Conservation (phyloP, 2,113 vertebrate species). For the Nipponia nippon region DNA sequence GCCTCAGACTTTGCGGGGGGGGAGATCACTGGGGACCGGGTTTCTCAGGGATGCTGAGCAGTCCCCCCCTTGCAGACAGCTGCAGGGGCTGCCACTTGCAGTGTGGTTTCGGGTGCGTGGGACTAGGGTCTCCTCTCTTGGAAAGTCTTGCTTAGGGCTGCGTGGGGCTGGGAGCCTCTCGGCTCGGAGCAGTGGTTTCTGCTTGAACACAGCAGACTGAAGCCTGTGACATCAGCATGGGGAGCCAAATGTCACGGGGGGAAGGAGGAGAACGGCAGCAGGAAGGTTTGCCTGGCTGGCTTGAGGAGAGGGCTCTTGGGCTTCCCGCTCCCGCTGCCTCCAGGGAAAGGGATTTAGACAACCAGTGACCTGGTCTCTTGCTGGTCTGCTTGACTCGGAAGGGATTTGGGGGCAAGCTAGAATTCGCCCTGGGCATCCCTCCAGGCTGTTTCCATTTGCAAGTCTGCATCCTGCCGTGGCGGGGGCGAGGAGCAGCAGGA, state of each 20-base stretch:
- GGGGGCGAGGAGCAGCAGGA: background rate
- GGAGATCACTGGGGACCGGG: background rate
- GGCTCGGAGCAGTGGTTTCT: background rate
- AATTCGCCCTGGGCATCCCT: background rate
- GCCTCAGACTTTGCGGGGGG: background rate
- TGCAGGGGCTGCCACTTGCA: background rate
- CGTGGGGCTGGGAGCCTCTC: background rate
- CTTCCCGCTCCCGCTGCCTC: background rate
- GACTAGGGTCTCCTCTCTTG: background rate
- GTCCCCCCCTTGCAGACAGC: background rate
- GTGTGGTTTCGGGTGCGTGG: background rate
- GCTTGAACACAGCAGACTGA: background rate
- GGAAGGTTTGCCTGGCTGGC: background rate
- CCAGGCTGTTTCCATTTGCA: background rate
- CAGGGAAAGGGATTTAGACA: background rate
- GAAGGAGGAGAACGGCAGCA: background rate
- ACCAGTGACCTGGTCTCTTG: background rate
- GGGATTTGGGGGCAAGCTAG: background rate
- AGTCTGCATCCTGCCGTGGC: background rate
- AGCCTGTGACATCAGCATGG: background rate
- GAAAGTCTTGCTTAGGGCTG: background rate
- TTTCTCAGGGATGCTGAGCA: background rate
- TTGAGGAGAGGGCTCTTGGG: background rate
- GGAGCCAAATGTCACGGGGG: fast-evolving
- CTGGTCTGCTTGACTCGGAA: background rate